Evolutionary conservation across 2,113 vertebrate genomes (phyloP), one percentile per base, ranked within the genome.

Genomic region (Motacilla alba): DNA sequence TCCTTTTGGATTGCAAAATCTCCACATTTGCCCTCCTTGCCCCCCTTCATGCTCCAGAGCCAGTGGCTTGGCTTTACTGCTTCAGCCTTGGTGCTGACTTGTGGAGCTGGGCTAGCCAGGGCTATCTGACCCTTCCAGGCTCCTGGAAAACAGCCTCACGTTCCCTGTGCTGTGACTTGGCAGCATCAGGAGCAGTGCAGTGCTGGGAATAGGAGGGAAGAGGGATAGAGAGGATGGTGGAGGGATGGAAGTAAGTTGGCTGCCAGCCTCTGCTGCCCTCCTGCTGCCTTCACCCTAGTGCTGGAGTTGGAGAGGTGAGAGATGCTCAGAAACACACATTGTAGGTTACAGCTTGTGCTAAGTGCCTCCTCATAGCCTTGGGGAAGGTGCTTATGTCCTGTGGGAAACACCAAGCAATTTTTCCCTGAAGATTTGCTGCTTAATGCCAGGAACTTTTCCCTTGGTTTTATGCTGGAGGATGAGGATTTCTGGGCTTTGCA

Each of bases 281-380:
- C 68, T 47, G 26, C 73, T 68, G 44, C 59, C 41, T 87, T 78
- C 47, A 22, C 23, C 31, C 52, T 41, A 0, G 16, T 3, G 4
- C 33, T 68, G 58, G 27, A 37, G 13, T 41, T 0, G 0, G 26
- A 44, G 41, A 9, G 19, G 19, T 37, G 46, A 78, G 22, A 52
- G 8, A 31, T 27, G n/a, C 50, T 46, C 47, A 53, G 56, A 91
- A 83, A 22, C 0, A 1, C 53, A 19, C 0, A 0, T 3, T 53
- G 24, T 37, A 39, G 58, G 44, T 49, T 69, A 35, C 33, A 52
- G 46, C 64, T 84, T 53, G 16, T 49, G 53, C 44, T 22, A 7
- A 37, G 12, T 18, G 13, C 11, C n/a, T 81, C 46, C 9, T 46
- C 12, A 27, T 8, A 60, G 63, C 44, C 44, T 74, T 60, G 58